These are phyloP conservation scores for Pseudomyrmex dendroicus DNA, from an alignment of 1,140 invertebrate species.

Conservation along the genomic window DNA sequence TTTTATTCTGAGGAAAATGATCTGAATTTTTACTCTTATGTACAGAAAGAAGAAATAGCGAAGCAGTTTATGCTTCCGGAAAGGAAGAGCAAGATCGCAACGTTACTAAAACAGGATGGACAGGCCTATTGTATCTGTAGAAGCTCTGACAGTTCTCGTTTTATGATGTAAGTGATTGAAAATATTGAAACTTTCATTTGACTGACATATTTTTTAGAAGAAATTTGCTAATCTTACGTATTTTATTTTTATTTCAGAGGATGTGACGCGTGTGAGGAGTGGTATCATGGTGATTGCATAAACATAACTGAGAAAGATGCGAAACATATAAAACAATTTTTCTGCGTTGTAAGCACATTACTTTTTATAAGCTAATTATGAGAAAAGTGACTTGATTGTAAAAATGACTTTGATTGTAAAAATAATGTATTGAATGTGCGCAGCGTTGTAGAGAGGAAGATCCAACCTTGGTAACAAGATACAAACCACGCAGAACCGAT, in stretches of 20 bases:
- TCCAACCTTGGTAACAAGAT: slow-evolving; percentile 92
- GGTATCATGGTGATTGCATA: slow-evolving; percentile 99
- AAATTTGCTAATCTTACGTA: slow-evolving; percentile 22
- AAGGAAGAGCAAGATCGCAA: slow-evolving; percentile 95
- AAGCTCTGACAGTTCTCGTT: slow-evolving; percentile 95
- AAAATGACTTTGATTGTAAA: neutral
- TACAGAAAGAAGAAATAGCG: slow-evolving; percentile 95
- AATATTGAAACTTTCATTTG: neutral
- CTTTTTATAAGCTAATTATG: neutral
- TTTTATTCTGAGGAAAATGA: neutral
- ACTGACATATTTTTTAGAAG: neutral
- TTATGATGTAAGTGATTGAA: slow-evolving; percentile 94
- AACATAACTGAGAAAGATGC: slow-evolving; percentile 97
- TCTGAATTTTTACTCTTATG: slow-evolving; percentile 33
- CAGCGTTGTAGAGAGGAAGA: slow-evolving; percentile 93
- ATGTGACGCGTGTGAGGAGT: slow-evolving; percentile 98
- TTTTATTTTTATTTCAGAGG: slow-evolving; percentile 86
- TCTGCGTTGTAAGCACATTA: slow-evolving; percentile 88
- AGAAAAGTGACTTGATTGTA: too few species aligned
- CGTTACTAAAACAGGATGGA: slow-evolving; percentile 94
- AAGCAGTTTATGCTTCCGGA: slow-evolving; percentile 95
- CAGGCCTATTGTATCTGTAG: slow-evolving; percentile 98
- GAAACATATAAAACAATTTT: slow-evolving; percentile 97
- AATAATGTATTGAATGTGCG: slow-evolving; percentile 47
- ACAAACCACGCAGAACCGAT: slow-evolving; percentile 89